Percentiles rank a stretch among this genome's conserved stretches.
phyloP scores from a whole-genome alignment of 2,888 invertebrate species.

The Eupithecia subumbrata region DNA sequence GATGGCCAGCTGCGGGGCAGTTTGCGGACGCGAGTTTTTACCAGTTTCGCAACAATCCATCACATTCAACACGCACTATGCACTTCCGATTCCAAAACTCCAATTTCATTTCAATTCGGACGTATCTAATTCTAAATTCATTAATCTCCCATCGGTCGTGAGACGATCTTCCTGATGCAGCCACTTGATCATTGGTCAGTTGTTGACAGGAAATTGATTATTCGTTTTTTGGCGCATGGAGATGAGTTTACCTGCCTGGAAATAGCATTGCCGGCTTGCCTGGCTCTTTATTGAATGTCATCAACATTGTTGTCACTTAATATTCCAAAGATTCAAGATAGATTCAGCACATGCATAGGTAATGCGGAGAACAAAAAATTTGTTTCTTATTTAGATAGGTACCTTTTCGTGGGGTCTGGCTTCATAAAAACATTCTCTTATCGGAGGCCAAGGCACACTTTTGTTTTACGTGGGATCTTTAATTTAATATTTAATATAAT shows the following conservation, averaged over 20 bases:
- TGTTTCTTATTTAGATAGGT: no score
- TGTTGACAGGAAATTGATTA: slow-evolving; percentile 81
- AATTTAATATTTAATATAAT: neutral
- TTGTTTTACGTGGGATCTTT: neutral
- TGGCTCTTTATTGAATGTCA: neutral
- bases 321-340: neutral
- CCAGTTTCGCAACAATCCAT: slow-evolving; percentile 70
- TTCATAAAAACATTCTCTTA: neutral
- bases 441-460: neutral
- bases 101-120: slow-evolving; percentile 79
- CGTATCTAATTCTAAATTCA: slow-evolving; percentile 81
- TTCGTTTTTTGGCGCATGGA: slow-evolving; percentile 40
- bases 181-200: slow-evolving; percentile 81
- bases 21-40: slow-evolving; percentile 73
- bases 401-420: neutral
- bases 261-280: neutral
- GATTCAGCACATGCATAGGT: neutral
- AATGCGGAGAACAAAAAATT: neutral
- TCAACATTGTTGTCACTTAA: neutral
- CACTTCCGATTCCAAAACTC: slow-evolving; percentile 79
- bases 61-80: slow-evolving; percentile 69
- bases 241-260: slow-evolving; percentile 12
- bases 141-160: slow-evolving; percentile 71
- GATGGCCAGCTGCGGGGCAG: slow-evolving; percentile 76
- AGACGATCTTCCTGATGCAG: slow-evolving; percentile 57